Percentiles rank a stretch among this genome's conserved stretches.
Evolutionary conservation across 37 sponge, comb jelly and placozoan genomes (phyloP).

Genomic region (Aphrocallistes beatrix): DNA sequence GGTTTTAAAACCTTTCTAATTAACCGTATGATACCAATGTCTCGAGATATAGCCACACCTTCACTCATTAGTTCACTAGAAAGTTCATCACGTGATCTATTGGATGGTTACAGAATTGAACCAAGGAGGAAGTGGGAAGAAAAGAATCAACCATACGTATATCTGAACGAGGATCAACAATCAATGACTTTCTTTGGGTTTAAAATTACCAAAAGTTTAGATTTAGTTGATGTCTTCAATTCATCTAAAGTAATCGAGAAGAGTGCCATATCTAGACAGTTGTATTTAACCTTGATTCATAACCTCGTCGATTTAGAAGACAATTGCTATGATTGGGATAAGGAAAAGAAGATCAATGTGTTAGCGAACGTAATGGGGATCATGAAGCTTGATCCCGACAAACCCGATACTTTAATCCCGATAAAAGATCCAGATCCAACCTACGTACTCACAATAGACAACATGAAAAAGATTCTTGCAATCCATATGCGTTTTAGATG

Average conservation of each 20-base stretch:
- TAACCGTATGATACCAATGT: slow-evolving; percentile 31
- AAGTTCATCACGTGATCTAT: background rate
- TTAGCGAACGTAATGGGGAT: background rate
- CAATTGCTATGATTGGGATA: background rate
- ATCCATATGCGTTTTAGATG: slow-evolving; percentile 42
- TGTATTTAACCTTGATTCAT: background rate
- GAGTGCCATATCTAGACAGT: slow-evolving; percentile 19
- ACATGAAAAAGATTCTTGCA: slow-evolving; percentile 5
- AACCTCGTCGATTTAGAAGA: background rate
- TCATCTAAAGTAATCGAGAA: slow-evolving; percentile 17
- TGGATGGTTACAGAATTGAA: background rate
- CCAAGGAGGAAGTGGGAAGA: background rate
- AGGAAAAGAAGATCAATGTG: background rate
- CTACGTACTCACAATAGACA: background rate
- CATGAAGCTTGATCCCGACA: background rate
- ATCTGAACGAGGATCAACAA: slow-evolving; percentile 65
- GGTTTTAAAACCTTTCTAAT: slow-evolving; percentile 31
- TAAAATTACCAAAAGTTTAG: background rate
- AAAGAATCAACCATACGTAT: slow-evolving; percentile 72
- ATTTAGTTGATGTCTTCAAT: background rate
- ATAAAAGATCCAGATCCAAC: background rate
- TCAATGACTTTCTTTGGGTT: slow-evolving; percentile 80
- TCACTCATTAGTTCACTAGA: background rate
- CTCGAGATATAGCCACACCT: slow-evolving; percentile 8
- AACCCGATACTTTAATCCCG: background rate